A percentile compares a stretch with the other conserved stretches of the same genome.
These are phyloP conservation scores for Myiagra hebetior DNA, from an alignment of 2,113 vertebrate species.

Conservation along the genomic window DNA sequence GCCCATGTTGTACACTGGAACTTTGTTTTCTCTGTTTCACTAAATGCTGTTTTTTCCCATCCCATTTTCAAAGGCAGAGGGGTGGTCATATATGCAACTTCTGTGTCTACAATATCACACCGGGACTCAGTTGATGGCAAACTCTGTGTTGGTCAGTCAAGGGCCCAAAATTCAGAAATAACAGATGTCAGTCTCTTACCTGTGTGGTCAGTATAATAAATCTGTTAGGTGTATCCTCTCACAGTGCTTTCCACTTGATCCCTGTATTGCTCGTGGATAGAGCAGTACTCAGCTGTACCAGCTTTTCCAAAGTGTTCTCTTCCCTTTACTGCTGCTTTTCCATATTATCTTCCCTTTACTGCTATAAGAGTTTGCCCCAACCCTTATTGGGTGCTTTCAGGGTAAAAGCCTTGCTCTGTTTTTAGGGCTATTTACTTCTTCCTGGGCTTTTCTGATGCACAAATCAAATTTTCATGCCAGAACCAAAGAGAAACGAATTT, in stretches of 20 bases:
- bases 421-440: background rate
- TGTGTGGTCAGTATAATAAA: background rate
- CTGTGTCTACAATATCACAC: background rate
- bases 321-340: background rate
- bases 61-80: background rate
- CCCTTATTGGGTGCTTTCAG: rapidly evolving
- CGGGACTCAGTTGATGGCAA: rapidly evolving
- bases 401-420: background rate
- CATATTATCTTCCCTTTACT: background rate
- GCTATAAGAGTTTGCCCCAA: background rate
- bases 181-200: background rate
- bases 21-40: background rate
- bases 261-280: rapidly evolving
- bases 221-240: background rate
- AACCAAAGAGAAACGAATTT: background rate
- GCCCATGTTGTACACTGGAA: background rate
- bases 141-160: background rate
- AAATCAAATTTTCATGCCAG: background rate
- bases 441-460: background rate
- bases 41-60: background rate
- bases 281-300: background rate
- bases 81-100: too few relatives aligned
- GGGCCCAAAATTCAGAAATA: background rate
- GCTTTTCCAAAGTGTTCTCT: background rate
- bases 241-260: background rate